phyloP scores from a whole-genome alignment of 2,888 invertebrate species.

The Tetanocera ferruginea region DNA sequence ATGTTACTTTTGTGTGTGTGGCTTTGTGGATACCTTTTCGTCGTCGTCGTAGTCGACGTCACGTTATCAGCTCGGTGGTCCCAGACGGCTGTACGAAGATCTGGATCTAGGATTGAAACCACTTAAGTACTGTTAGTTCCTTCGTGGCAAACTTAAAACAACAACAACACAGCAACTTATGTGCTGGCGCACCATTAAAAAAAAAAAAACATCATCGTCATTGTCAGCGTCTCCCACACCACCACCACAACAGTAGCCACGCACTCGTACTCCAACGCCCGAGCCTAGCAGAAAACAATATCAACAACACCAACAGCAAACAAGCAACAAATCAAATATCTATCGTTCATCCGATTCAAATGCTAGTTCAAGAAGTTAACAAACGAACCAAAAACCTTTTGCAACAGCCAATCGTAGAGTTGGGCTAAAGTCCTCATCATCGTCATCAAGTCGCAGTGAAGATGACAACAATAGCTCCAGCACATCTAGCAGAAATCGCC shows the following conservation, averaged over 20 bases:
- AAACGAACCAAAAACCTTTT: conserved; percentile 46
- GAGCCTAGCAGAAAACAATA: conserved; percentile 44
- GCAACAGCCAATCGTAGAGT: conserved; percentile 59
- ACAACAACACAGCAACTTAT: too few relatives aligned
- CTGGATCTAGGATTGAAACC: conserved; percentile 1
- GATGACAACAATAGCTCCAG: conserved; percentile 25
- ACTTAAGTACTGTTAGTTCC: not conserved
- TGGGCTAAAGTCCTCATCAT: conserved; percentile 61
- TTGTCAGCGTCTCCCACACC: conserved; percentile 67
- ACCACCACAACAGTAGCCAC: conserved; percentile 53
- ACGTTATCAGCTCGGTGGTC: conserved; percentile 21
- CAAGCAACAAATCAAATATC: conserved; percentile 38
- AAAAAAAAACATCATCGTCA: too few relatives aligned
- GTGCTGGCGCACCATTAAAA: too few relatives aligned
- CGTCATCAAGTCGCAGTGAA: conserved; percentile 36
- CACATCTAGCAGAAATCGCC: conserved; percentile 12
- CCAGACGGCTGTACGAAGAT: not conserved
- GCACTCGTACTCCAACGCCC: too few relatives aligned
- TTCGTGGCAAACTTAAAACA: conserved; percentile 15
- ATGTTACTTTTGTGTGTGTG: not conserved
- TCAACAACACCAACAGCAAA: conserved; percentile 41
- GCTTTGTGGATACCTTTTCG: conserved; percentile 6
- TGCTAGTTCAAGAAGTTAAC: conserved; percentile 22
- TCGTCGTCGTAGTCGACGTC: conserved; percentile 2
- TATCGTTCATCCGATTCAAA: conserved; percentile 6